These are phyloP conservation scores for Notocelia uddmanniana DNA, from an alignment of 2,888 invertebrate genomes.

Conservation along the genomic window DNA sequence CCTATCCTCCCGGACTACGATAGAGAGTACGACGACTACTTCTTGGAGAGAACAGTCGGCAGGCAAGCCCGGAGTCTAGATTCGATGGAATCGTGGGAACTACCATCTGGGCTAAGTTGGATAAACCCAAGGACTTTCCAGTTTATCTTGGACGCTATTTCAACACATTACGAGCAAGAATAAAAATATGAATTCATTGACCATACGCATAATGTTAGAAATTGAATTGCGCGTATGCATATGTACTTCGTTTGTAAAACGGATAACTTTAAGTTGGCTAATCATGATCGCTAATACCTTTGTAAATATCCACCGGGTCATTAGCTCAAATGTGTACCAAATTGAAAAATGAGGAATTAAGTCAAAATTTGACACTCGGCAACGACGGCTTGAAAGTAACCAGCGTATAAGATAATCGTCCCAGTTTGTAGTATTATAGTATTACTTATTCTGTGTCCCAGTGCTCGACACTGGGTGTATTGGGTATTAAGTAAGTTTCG, in stretches of 20 bases:
- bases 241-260: not conserved
- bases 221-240: no score
- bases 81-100: slow-evolving; percentile 65
- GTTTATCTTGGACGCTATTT: slow-evolving; percentile 87
- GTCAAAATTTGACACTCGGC: slow-evolving; percentile 52
- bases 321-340: not conserved
- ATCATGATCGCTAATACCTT: not conserved
- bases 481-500: no score
- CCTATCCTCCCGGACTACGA: slow-evolving; percentile 92
- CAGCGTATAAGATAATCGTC: no score
- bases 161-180: slow-evolving; percentile 70
- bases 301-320: slow-evolving; percentile 17
- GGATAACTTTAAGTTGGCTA: no score
- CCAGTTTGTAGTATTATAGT: no score
- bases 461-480: no score
- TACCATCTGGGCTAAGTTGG: slow-evolving; percentile 82
- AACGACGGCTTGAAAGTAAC: slow-evolving; percentile 56
- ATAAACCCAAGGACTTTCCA: slow-evolving; percentile 88
- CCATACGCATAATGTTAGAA: not conserved
- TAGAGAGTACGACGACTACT: slow-evolving; percentile 90
- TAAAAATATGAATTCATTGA: no score
- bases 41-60: slow-evolving; percentile 88
- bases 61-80: slow-evolving; percentile 77
- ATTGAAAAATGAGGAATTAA: not conserved
- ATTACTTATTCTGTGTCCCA: no score